phyloP scores from a whole-genome alignment of 2,113 vertebrate genomes.

The Pseudopipra pipra region DNA sequence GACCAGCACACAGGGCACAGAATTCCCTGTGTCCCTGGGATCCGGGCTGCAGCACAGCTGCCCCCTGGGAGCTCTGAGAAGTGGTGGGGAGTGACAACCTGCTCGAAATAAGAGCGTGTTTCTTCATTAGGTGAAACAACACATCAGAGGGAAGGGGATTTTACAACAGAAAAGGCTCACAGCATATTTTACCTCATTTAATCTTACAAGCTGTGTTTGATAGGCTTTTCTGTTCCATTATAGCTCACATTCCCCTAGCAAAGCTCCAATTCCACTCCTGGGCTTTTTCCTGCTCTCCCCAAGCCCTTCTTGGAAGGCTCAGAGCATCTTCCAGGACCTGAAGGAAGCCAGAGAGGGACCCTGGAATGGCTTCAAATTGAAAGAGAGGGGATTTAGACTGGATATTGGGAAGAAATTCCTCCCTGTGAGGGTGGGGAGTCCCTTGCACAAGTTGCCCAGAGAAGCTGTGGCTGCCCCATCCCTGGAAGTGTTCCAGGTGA shows the following conservation, averaged over 20 bases:
- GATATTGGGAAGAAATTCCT: neutral
- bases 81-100: neutral
- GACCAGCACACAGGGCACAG: neutral
- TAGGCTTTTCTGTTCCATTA: slow-evolving; percentile 18
- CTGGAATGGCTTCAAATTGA: neutral
- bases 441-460: neutral
- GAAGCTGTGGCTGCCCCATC: neutral
- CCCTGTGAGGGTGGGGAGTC: accelerated
- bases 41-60: neutral
- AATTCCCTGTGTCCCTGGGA: neutral
- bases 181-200: slow-evolving; percentile 23
- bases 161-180: slow-evolving; percentile 1
- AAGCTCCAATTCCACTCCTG: neutral
- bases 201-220: slow-evolving; percentile 21
- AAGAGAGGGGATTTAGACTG: neutral
- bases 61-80: neutral
- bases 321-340: neutral
- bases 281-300: neutral
- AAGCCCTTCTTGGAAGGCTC: neutral
- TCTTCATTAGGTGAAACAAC: slow-evolving; percentile 31
- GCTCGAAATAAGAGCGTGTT: neutral
- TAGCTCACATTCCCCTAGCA: neutral
- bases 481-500: neutral
- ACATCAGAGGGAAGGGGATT: neutral
- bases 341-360: neutral